Evolutionary conservation across 1,140 invertebrate species (phyloP).

Genomic region (Dendrolimus punctatus): DNA sequence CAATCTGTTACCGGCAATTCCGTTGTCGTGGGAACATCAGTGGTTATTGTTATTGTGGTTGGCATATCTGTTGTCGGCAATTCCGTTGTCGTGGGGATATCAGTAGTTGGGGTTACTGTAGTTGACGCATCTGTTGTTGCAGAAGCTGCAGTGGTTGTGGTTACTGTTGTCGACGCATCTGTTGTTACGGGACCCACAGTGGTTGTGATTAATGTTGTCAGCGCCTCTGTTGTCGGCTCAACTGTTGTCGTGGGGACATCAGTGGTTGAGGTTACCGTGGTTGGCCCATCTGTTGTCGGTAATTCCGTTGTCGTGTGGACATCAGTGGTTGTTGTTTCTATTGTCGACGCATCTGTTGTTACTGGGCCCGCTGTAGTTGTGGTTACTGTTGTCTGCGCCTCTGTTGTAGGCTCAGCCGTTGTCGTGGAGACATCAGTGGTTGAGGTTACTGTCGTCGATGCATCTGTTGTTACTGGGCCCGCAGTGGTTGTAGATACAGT

Average conservation of each 20-base stretch:
- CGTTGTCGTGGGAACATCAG: slow-evolving; percentile 1
- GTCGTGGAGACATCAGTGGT: slow-evolving; percentile 3
- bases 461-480: slow-evolving; percentile 2
- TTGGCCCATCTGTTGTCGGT: slow-evolving; percentile 7
- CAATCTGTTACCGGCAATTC: too few relatives aligned
- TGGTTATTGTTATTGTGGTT: slow-evolving; percentile 8
- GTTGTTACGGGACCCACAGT: slow-evolving; percentile 1
- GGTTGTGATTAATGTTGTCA: slow-evolving; percentile 2
- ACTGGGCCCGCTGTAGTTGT: slow-evolving; percentile 3
- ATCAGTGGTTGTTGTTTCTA: slow-evolving; percentile 1
- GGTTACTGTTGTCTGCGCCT: neutral
- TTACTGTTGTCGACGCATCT: neutral
- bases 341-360: slow-evolving; percentile 5
- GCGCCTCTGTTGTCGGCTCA: slow-evolving; percentile 1
- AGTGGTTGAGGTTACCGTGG: neutral
- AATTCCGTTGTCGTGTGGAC: neutral
- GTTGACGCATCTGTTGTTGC: neutral
- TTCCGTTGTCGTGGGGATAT: neutral
- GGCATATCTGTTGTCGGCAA: neutral
- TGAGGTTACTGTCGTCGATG: slow-evolving; percentile 1
- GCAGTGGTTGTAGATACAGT: slow-evolving; percentile 7
- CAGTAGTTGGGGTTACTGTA: too few relatives aligned
- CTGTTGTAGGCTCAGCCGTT: slow-evolving; percentile 5
- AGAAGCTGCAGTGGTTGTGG: neutral
- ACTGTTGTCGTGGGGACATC: neutral